Conservation (phyloP, 2,797 vertebrate species). For the Calcarius lapponicus region DNA sequence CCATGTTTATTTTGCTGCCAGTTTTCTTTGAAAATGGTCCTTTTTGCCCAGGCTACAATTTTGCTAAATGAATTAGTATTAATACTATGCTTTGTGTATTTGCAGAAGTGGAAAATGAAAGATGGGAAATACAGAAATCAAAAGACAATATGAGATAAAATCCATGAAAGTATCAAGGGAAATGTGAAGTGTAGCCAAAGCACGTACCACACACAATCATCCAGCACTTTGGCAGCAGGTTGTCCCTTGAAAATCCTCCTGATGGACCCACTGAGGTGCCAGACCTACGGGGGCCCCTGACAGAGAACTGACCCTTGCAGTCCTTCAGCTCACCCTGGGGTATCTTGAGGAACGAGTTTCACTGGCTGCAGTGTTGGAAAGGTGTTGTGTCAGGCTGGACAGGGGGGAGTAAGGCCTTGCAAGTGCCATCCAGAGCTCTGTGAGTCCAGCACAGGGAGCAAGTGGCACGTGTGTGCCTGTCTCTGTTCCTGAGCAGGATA, state of each 20-base stretch:
- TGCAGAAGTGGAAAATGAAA: not conserved
- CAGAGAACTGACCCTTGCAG: not conserved
- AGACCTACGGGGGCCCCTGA: not conserved
- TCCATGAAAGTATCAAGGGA: not conserved
- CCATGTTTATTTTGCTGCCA: not conserved
- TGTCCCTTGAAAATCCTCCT: not conserved
- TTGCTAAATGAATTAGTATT: constrained; percentile 1
- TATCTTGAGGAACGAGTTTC: not conserved
- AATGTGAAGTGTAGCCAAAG: not conserved
- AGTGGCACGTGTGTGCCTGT: accelerated
- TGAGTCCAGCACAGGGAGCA: not conserved
- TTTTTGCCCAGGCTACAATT: not conserved
- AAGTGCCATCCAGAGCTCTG: not conserved
- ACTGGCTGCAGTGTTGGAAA: accelerated
- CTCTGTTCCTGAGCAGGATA: not conserved
- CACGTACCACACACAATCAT: not conserved
- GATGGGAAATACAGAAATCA: not conserved
- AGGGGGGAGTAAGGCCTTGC: not conserved
- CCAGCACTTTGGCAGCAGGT: not conserved
- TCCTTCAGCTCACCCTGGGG: accelerated
- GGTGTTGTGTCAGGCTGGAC: not conserved
- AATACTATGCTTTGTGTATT: not conserved
- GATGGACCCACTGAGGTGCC: accelerated
- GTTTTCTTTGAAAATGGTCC: not conserved
- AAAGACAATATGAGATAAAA: not conserved